A percentile compares a stretch with the other conserved stretches of the same genome.
phyloP scores from a whole-genome alignment of 64 coral and sea anemone species.

The Stichodactyla mertensii region DNA sequence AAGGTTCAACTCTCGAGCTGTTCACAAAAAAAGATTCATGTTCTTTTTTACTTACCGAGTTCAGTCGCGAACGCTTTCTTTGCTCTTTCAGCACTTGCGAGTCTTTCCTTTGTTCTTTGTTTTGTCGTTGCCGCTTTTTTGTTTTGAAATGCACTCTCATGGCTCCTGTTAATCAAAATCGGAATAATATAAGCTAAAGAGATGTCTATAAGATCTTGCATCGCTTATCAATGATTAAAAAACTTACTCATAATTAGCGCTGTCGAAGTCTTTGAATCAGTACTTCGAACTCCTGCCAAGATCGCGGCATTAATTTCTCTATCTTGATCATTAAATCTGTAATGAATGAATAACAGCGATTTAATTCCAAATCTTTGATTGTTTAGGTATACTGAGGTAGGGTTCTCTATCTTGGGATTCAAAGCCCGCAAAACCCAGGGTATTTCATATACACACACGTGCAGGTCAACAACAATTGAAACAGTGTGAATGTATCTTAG shows the following conservation, averaged over 20 bases:
- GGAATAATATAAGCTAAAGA: neutral
- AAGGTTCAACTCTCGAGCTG: neutral
- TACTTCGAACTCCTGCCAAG: conserved; percentile 11
- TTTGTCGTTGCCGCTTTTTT: neutral
- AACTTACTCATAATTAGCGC: neutral
- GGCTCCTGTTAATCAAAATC: conserved; percentile 4
- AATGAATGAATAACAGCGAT: neutral
- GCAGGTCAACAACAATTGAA: neutral
- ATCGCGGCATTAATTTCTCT: neutral
- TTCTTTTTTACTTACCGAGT: neutral
- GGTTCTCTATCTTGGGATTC: neutral
- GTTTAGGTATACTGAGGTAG: conserved; percentile 8
- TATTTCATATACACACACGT: neutral
- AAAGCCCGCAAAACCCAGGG: neutral
- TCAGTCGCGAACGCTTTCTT: neutral
- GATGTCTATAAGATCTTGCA: neutral
- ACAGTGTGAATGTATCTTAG: neutral
- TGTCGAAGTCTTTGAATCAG: conserved; percentile 4
- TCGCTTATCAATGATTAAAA: neutral
- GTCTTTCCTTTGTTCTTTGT: conserved; percentile 11
- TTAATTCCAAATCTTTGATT: neutral
- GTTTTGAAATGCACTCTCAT: conserved; percentile 4
- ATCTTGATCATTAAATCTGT: conserved; percentile 9
- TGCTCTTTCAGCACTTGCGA: conserved; percentile 4
- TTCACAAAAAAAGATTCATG: neutral